Base-by-base conservation (phyloP, 2,888 invertebrate genomes). In the Drosophila robusta region DNA sequence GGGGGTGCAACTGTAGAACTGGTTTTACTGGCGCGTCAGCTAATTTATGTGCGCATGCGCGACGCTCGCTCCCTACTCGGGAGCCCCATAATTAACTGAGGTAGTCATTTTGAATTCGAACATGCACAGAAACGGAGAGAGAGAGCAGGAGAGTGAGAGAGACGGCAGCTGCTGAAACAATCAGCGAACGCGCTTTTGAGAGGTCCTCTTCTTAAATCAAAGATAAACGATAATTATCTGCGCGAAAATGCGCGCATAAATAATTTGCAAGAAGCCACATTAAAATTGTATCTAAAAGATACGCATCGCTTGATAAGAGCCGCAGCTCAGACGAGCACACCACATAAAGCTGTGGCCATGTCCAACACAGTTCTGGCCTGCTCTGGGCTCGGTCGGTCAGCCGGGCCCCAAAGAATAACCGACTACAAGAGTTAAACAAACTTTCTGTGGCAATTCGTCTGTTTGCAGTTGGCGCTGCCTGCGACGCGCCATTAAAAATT, bases 161-260 rank as follows among this genome's bases (percentile, higher is more conserved):
- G 38, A 64, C 7, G 39, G 32, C 36, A 39, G 22, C 55, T 64
- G 56, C 45, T 63, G 52, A 74, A 68, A 71, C 70, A 72, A 66
- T 71, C 76, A 65, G 38, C 38, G 52, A 65, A 61, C 56, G 60
- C 57, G 65, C 65, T 75, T 74, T 62, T 78, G 80, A 77, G 85
- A 80, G 83, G 80, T 79, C 71, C 83, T 82, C 83, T 86, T 78
- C 81, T 87, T 89, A 89, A 91, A 91, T 90, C 90, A 91, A 89
- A 90, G 91, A 90, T 91, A 90, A 90, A 90, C 89, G 89, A 89
- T 90, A 91, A 91, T 90, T 90, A 90, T 90, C 89, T 91, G 89
- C 77, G 80, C 79, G 89, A 90, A 90, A 90, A 89, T 80, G 86
- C 85, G 79, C 81, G 78, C 89, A 90, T 90, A 89, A 90, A 90